These are phyloP conservation scores for Peromyscus leucopus DNA, from an alignment of 2,113 vertebrate genomes.

Conservation along the genomic window DNA sequence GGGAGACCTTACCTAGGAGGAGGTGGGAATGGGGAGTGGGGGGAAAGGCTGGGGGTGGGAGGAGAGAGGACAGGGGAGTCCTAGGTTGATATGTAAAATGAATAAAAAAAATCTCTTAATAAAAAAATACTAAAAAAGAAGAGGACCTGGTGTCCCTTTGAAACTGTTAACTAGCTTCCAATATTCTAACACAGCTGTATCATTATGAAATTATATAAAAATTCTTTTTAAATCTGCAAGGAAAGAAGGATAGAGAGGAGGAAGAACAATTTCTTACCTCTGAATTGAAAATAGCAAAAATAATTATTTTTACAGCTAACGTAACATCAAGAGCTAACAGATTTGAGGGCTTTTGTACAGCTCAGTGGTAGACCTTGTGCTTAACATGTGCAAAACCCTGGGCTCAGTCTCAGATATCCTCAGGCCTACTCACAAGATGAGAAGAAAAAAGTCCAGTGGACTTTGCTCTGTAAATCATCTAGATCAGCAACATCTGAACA, in stretches of 20 bases:
- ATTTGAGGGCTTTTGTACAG: not conserved
- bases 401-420: not conserved
- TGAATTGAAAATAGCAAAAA: conserved; percentile 35
- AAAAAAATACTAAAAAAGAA: not conserved
- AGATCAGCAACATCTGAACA: not conserved
- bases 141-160: not conserved
- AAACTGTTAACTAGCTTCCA: conserved; percentile 23
- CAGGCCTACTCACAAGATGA: no score
- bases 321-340: not conserved
- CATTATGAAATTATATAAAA: conserved; percentile 15
- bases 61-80: no score
- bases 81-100: no score
- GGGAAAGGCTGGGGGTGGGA: no score
- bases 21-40: no score
- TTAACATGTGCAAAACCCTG: not conserved
- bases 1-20: no score
- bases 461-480: not conserved
- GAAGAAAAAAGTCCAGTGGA: not conserved
- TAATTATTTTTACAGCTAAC: not conserved
- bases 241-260: not conserved
- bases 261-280: not conserved
- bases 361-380: not conserved
- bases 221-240: not conserved
- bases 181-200: not conserved
- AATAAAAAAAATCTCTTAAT: no score